Base-by-base conservation (phyloP, 2,888 invertebrate species). In the Coenonympha arcania region DNA sequence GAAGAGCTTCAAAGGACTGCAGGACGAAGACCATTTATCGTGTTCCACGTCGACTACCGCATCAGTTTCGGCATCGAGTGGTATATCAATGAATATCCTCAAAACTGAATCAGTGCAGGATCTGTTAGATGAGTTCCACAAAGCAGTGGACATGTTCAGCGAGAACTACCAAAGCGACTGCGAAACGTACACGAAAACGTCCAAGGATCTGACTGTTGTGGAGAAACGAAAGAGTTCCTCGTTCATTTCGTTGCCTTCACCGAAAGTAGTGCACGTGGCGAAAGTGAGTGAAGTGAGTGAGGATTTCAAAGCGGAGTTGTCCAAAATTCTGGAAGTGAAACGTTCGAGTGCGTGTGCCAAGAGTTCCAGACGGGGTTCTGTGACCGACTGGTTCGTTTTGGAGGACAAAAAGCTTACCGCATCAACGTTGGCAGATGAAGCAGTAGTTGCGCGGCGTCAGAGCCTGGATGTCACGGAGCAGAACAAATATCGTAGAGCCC, bases 301-400 rank as follows among this genome's bases (percentile, higher is more conserved):
- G 4, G 78, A 79, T 56, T 86, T 86, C 43, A 81, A 76, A 56
- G 63, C 61, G 8, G 82, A 85, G 66, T 68, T 86, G 62, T 65
- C 74, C 4, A 63, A 61, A 58, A 66, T 71, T 50, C 61, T 84
- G 52, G 66, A 63, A 64, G 66, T 64, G 28, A 77, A 73, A 55
- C 72, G 69, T 55, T 58, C 46, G 0, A 64, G 59, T 60, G 63
- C 45, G 40, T 48, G 57, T 16, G 55, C 60, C 28, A 65, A 60
- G 45, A 61, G 64, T 20, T 66, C 62, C 4, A 69, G 85, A 37
- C 67, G 86, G 33, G 83, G 83, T 3, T 86, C 86, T 0, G 85
- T 83, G 50, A 86, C 86, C 2, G 85, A 86, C 63, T 86, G 85
- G 79, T 84, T 81, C 50, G 79, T 86, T 56, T 60, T 86, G 30